phyloP scores from a whole-genome alignment of 2,797 vertebrate genomes.

The Malurus leucopterus region DNA sequence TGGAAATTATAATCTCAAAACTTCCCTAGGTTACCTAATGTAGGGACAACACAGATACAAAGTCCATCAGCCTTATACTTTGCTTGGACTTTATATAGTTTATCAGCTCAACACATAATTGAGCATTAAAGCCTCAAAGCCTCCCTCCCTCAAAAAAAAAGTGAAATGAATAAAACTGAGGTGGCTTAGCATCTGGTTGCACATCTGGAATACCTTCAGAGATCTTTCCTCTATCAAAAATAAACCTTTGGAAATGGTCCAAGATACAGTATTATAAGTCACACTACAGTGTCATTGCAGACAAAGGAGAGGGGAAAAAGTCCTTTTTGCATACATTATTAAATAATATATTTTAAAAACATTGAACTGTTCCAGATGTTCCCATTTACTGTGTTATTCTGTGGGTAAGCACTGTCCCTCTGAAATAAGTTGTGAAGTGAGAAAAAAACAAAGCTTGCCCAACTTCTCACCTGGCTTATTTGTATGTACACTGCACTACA shows the following conservation, averaged over 20 bases:
- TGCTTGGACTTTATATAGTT: not conserved
- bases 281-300: not conserved
- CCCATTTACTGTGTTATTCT: not conserved
- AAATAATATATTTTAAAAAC: not conserved
- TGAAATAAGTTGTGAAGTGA: not conserved
- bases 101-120: not conserved
- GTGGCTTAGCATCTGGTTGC: not conserved
- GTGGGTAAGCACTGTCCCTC: not conserved
- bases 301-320: not conserved
- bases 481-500: not conserved
- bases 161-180: not conserved
- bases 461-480: not conserved
- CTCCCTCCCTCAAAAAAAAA: not conserved
- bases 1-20: not conserved
- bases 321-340: not conserved
- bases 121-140: not conserved
- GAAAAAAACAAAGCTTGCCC: not conserved
- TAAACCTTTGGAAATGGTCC: not conserved
- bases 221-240: not conserved
- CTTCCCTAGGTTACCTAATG: not conserved
- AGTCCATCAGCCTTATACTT: not conserved
- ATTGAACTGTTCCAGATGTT: not conserved
- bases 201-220: slow-evolving; percentile 8
- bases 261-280: not conserved
- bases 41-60: not conserved